These are phyloP conservation scores for Sarotherodon lohbergeri DNA, from an alignment of 2,113 vertebrate genomes.

Conservation along the genomic window DNA sequence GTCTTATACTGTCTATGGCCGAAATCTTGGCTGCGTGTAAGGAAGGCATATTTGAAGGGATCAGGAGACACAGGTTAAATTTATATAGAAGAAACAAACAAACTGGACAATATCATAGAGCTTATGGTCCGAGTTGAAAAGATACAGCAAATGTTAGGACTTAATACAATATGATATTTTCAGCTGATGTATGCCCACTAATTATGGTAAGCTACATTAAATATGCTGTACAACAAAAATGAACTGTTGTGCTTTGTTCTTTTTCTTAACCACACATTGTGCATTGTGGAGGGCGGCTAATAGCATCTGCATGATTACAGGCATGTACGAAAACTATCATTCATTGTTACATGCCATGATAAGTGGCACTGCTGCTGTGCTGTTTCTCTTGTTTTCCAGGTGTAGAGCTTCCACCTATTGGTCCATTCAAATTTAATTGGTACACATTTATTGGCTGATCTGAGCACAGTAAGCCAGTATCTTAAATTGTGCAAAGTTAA, in stretches of 20 bases:
- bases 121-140: background rate
- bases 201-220: background rate
- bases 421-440: background rate
- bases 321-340: background rate
- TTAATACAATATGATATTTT: background rate
- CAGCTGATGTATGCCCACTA: background rate
- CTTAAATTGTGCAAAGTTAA: background rate
- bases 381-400: background rate
- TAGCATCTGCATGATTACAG: background rate
- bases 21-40: fast-evolving
- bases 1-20: background rate
- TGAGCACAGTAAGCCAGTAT: background rate
- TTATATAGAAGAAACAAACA: background rate
- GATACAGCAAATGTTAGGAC: background rate
- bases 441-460: background rate
- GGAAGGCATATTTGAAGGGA: background rate
- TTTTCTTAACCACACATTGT: background rate
- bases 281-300: background rate
- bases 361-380: background rate
- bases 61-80: background rate
- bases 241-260: background rate
- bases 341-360: background rate
- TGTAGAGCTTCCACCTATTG: background rate
- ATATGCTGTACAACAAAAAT: background rate
- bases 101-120: background rate